Conservation (phyloP, 2,113 vertebrate genomes). For the Mesembrinibis cayennensis region DNA sequence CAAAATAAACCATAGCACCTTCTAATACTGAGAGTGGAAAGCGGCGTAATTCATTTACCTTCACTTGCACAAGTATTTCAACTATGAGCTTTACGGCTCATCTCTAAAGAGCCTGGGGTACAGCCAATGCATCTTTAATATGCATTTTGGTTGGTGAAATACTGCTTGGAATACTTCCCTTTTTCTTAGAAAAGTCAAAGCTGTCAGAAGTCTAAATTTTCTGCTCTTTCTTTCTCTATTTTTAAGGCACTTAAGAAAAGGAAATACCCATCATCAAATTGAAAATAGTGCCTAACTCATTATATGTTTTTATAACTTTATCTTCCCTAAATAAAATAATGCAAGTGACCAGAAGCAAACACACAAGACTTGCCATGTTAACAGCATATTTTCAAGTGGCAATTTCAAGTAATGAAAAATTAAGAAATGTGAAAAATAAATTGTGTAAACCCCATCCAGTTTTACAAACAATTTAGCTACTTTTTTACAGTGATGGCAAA, state of each 20-base stretch:
- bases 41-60: neutral
- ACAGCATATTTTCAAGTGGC: neutral
- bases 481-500: neutral
- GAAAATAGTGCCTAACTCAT: neutral
- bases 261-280: neutral
- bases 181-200: conserved; percentile 15
- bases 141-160: neutral
- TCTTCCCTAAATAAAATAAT: neutral
- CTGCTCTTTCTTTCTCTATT: neutral
- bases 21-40: neutral
- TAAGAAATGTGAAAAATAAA: neutral
- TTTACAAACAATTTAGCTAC: neutral
- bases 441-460: neutral
- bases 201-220: neutral
- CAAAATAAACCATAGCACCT: neutral
- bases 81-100: neutral
- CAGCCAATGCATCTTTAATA: neutral
- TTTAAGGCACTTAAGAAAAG: neutral
- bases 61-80: neutral
- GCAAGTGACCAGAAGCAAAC: neutral
- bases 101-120: neutral
- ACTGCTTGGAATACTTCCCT: neutral
- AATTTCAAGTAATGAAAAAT: neutral
- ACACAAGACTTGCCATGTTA: neutral
- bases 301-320: neutral